Evolutionary conservation across 2,113 vertebrate genomes (phyloP).

Genomic region (Pithys albifrons): DNA sequence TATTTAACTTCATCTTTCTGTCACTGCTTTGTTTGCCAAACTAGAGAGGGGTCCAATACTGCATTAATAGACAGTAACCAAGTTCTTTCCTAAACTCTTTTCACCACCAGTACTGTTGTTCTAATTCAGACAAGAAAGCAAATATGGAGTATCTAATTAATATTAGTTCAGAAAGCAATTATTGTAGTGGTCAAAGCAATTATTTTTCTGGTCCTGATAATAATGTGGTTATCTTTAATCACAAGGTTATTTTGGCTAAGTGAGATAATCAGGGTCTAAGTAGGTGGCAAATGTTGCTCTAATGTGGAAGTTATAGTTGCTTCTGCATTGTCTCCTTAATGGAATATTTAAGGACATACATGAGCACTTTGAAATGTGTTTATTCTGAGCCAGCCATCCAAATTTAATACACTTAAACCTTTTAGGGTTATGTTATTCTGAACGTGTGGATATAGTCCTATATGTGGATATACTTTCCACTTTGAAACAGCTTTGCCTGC

Average conservation of each 20-base stretch:
- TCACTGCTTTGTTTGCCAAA: neutral
- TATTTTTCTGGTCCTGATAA: neutral
- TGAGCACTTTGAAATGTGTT: neutral
- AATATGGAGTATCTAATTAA: neutral
- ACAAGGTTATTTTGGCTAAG: neutral
- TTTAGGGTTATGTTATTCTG: neutral
- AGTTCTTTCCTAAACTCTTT: neutral
- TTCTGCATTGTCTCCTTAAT: neutral
- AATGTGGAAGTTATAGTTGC: neutral
- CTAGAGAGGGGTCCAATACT: neutral
- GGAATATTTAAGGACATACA: neutral
- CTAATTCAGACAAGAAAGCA: neutral
- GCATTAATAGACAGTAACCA: neutral
- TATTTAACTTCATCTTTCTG: neutral
- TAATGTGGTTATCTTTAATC: neutral
- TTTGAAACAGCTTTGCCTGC: conserved; percentile 12
- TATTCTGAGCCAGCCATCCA: neutral
- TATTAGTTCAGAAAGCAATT: conserved; percentile 8
- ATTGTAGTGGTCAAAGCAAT: neutral
- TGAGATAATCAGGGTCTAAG: neutral
- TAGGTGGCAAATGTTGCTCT: neutral
- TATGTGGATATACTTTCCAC: neutral
- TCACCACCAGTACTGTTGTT: neutral
- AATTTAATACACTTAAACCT: conserved; percentile 16
- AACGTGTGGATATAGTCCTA: neutral